These are phyloP conservation scores for Pandemis heparana DNA, from an alignment of 2,888 invertebrate species.

Conservation along the genomic window DNA sequence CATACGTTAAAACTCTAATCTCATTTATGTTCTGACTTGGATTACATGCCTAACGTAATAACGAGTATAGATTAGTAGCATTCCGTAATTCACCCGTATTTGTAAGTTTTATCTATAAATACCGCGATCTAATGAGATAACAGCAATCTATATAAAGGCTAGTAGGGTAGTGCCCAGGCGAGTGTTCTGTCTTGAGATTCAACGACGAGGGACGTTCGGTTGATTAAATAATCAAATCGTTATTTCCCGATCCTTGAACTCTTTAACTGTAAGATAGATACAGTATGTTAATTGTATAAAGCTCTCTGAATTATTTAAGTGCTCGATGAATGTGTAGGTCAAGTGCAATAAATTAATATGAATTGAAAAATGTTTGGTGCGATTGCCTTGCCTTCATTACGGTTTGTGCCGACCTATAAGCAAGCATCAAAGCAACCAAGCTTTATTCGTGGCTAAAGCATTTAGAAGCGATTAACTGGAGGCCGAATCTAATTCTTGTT, in stretches of 20 bases:
- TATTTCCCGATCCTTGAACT: conserved; percentile 21
- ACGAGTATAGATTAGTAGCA: conserved; percentile 40
- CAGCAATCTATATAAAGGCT: conserved; percentile 31
- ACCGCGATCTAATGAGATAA: conserved; percentile 34
- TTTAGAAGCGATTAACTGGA: conserved; percentile 25
- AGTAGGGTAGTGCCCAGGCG: conserved; percentile 31
- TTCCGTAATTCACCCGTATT: conserved; percentile 26
- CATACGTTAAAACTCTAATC: conserved; percentile 45
- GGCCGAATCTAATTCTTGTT: conserved; percentile 15
- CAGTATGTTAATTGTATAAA: conserved; percentile 4
- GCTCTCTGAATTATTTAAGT: conserved; percentile 6
- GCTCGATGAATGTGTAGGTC: conserved; percentile 6
- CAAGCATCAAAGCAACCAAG: conserved; percentile 34
- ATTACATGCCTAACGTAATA: conserved; percentile 40
- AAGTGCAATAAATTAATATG: conserved; percentile 8
- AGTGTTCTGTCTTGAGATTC: conserved; percentile 18
- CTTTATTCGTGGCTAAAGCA: conserved; percentile 23
- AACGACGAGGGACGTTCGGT: not conserved
- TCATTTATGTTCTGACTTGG: conserved; percentile 35
- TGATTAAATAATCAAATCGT: conserved; percentile 7
- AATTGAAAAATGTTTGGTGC: conserved; percentile 1
- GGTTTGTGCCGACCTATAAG: not conserved
- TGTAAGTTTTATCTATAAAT: conserved; percentile 37
- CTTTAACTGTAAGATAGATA: conserved; percentile 16
- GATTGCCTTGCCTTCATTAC: not conserved